These are phyloP conservation scores for Cirrhinus mrigala DNA, from an alignment of 2,797 vertebrate species.

Conservation along the genomic window DNA sequence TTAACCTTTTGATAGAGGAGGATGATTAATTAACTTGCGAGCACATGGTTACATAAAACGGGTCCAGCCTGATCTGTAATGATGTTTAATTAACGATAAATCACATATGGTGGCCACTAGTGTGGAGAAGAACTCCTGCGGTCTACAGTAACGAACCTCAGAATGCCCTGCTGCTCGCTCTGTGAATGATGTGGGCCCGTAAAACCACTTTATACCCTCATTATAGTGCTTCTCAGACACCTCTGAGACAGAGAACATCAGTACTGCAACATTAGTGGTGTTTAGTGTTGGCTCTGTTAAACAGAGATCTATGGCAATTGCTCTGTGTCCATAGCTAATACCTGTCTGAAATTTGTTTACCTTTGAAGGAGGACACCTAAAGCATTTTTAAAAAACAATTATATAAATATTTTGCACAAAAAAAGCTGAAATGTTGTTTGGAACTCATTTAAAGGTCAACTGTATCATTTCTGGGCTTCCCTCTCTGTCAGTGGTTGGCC, in stretches of 20 bases:
- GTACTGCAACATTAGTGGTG: neutral
- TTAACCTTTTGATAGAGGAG: constrained; percentile 15
- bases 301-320: too few species aligned
- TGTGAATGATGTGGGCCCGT: constrained; percentile 32
- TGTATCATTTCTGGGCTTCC: neutral
- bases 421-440: too few species aligned
- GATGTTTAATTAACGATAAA: constrained; percentile 36
- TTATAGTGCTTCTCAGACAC: constrained; percentile 45
- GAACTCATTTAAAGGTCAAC: neutral
- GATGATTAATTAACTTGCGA: constrained; percentile 9
- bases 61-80: constrained; percentile 12
- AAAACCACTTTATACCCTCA: constrained; percentile 39
- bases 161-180: constrained; percentile 18
- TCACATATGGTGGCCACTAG: constrained; percentile 32
- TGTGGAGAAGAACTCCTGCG: constrained; percentile 25
- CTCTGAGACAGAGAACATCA: constrained; percentile 25
- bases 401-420: neutral
- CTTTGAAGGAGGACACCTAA: neutral
- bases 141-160: constrained; percentile 32
- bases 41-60: neutral
- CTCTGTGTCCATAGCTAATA: neutral
- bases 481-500: neutral
- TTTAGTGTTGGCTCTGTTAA: constrained; percentile 16
- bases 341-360: neutral
- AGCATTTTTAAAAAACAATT: neutral